Evolutionary conservation across 2,888 invertebrate species (phyloP), one percentile per base, ranked within the genome.

Genomic region (Podotricha telesiphe): DNA sequence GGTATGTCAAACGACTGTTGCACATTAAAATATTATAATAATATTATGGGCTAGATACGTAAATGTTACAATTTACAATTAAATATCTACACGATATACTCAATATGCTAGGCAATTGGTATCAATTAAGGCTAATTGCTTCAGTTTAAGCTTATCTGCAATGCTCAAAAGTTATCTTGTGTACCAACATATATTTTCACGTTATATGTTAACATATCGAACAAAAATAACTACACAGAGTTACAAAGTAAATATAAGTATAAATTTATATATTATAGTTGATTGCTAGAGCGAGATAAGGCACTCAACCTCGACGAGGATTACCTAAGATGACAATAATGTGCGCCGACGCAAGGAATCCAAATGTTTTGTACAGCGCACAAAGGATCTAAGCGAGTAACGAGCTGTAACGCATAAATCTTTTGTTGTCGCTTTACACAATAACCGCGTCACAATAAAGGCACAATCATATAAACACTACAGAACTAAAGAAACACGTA

Each of bases 301-400:
- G 79, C 80, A 78, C 77, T 83, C 75, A 80, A 78, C 79, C 78
- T 81, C 79, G 81, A 75, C 78, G 81, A 76, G 78, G 81, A 86
- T 85, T 83, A 86, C 81, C 78, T 80, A 82, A 82, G 75, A 76
- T 76, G 76, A 78, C 71, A 75, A 78, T 80, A 81, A 75, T 70
- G 79, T 81, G 80, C 85, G 85, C 81, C 81, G 83, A 78, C 77
- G 79, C 80, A 80, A 80, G 79, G 80, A 80, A 78, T 77, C 76
- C 80, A 81, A 79, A 75, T 75, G 77, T 59, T 66, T 70, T 55
- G 75, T 78, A 81, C 80, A 83, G 82, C 80, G 82, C 86, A 91
- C 91, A 91, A 89, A 89, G 91, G 84, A 85, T 81, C 78, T 76
- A 82, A 80, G 77, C 76, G 79, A 82, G 81, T 84, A 83, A 82